Conservation (phyloP, 92 coral and sea anemone genomes). For the Zoanthus sociatus region DNA sequence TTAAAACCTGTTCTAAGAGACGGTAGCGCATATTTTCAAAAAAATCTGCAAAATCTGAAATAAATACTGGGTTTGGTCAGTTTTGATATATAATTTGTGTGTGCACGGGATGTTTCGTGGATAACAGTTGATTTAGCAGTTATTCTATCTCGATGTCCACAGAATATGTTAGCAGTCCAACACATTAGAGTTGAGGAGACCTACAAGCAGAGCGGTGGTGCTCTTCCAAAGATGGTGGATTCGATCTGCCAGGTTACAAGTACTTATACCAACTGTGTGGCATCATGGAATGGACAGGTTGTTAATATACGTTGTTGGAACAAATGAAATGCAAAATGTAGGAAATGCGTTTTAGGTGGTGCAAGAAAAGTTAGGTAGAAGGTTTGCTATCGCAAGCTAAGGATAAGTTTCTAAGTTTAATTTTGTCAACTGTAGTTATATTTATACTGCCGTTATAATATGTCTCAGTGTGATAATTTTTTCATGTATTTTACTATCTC, state of each 20-base stretch:
- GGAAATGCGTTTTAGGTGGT: too few relatives aligned
- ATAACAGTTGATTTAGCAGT: background rate
- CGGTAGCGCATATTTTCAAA: too few relatives aligned
- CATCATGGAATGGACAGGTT: conserved; percentile 39
- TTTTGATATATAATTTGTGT: too few relatives aligned
- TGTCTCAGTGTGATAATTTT: background rate
- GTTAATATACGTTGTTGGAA: background rate
- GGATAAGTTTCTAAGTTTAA: too few relatives aligned
- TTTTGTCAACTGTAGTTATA: too few relatives aligned
- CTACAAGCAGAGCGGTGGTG: background rate
- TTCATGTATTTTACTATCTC: background rate
- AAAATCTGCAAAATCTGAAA: too few relatives aligned
- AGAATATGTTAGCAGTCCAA: conserved; percentile 26
- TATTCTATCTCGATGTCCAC: background rate
- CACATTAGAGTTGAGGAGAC: background rate
- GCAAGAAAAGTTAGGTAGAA: too few relatives aligned
- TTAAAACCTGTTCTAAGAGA: too few relatives aligned
- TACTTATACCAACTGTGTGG: background rate
- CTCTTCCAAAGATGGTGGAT: background rate
- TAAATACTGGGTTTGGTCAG: too few relatives aligned
- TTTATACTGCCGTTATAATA: background rate
- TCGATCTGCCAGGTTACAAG: conserved; percentile 7
- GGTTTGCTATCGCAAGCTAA: too few relatives aligned
- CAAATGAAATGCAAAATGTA: too few relatives aligned
- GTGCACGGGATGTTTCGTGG: background rate